Evolutionary conservation across 2,888 invertebrate species (phyloP), one percentile per base, ranked within the genome.

Genomic region (Acronicta alni): DNA sequence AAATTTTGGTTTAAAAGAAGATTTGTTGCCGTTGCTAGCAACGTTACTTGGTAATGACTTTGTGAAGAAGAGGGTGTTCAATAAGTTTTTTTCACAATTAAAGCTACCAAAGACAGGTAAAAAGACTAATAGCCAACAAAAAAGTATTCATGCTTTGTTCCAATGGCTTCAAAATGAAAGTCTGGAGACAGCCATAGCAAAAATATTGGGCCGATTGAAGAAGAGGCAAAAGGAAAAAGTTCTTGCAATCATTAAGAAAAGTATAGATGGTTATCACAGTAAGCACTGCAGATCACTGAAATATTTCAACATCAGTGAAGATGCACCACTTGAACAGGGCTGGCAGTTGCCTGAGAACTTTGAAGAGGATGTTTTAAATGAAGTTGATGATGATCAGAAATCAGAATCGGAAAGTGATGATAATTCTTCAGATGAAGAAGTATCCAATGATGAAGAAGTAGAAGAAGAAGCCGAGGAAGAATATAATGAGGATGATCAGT

Each of bases 21-120:
- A 95, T 15, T 89, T 97, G 64, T 84, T 99, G 47, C 98, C 98
- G 0, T 84, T 99, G 18, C 94, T 98, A 66, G 97, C 98, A 0
- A 97, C 97, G 0, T 84, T 99, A 35, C 90, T 98, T 8, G 99
- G 99, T 1, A 99, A 99, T 92, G 99, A 99, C 89, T 98, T 97
- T 89, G 96, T 98, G 9, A 94, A 96, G 38, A 95, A 95, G 59
- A 92, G 90, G 4, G 93, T 95, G 0, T 98, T 98, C 81, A 92
- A 91, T 2, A 95, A 96, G 68, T 98, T 98, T 85, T 97, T 96
- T 79, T 87, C 93, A 0, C 95, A 96, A 49, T 83, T 97, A 7
- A 96, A 95, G 82, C 77, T 96, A 37, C 95, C 95, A 9, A 95
- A 95, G 77, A 93, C 89, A 44, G 93, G 90, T 64, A 92, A 89